A percentile compares a stretch with the other conserved stretches of the same genome.
Evolutionary conservation across 2,797 vertebrate genomes (phyloP).

Genomic region (Smutsia temminckii): DNA sequence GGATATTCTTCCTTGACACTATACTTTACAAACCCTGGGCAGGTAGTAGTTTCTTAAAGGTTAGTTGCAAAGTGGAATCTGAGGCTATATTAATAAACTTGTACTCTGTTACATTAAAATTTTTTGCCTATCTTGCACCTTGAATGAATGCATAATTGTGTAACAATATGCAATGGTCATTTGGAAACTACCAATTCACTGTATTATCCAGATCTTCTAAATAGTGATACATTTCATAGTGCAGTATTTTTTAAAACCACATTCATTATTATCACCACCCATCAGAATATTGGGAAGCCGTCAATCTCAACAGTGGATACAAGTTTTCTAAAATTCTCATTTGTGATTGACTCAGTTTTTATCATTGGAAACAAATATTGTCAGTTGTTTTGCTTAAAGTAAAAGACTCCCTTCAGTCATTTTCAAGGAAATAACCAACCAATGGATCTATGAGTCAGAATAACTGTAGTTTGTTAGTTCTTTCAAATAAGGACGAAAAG

Average conservation of each 20-base stretch:
- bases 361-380: not conserved
- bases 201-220: not conserved
- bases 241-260: not conserved
- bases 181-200: not conserved
- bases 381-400: not conserved
- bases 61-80: not conserved
- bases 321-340: not conserved
- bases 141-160: not conserved
- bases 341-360: not conserved
- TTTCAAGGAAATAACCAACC: not conserved
- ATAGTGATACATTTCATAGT: not conserved
- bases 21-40: not conserved
- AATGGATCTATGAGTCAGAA: not conserved
- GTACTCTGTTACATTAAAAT: not conserved
- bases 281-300: not conserved
- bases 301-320: not conserved
- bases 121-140: not conserved
- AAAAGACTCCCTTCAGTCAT: not conserved
- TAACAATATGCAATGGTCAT: not conserved
- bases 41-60: not conserved
- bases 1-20: not conserved
- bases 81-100: not conserved
- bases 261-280: not conserved
- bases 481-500: not conserved
- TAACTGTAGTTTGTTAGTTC: not conserved